phyloP scores from a whole-genome alignment of 2,113 vertebrate species.

The Hiodon alosoides region DNA sequence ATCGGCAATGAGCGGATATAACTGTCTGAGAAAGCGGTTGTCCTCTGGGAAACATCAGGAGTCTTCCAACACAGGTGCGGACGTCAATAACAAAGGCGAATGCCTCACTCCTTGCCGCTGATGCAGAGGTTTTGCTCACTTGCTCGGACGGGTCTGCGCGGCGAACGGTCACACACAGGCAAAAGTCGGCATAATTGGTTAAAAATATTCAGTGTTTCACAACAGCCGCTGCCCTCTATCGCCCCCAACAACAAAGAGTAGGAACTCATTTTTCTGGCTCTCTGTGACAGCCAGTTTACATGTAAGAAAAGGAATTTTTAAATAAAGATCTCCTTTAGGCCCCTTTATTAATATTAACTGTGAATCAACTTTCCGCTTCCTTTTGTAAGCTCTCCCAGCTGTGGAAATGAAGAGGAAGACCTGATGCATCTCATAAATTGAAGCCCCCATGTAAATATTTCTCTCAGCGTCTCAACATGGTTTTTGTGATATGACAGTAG shows the following conservation, averaged over 20 bases:
- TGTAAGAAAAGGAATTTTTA: neutral
- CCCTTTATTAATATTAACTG: neutral
- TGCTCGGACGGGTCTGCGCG: neutral
- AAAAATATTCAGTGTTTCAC: neutral
- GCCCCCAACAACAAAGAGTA: neutral
- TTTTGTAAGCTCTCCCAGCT: neutral
- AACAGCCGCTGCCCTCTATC: neutral
- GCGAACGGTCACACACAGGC: neutral
- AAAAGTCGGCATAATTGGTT: neutral
- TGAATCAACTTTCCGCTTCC: neutral
- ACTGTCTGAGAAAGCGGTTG: conserved; percentile 16
- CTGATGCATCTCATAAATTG: neutral
- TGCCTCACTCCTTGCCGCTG: neutral
- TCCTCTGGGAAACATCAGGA: conserved; percentile 31
- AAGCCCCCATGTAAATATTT: neutral
- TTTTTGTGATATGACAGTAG: neutral
- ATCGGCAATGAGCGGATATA: conserved; percentile 16
- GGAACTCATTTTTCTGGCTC: neutral
- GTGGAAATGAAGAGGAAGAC: neutral
- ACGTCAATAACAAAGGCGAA: neutral
- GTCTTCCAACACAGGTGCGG: neutral
- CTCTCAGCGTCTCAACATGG: neutral
- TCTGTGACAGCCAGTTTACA: conserved; percentile 11
- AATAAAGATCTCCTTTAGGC: neutral
- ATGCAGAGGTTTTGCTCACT: neutral